Evolutionary conservation across 2,797 vertebrate species (phyloP).

Genomic region (Dendrocincla tyrannina): DNA sequence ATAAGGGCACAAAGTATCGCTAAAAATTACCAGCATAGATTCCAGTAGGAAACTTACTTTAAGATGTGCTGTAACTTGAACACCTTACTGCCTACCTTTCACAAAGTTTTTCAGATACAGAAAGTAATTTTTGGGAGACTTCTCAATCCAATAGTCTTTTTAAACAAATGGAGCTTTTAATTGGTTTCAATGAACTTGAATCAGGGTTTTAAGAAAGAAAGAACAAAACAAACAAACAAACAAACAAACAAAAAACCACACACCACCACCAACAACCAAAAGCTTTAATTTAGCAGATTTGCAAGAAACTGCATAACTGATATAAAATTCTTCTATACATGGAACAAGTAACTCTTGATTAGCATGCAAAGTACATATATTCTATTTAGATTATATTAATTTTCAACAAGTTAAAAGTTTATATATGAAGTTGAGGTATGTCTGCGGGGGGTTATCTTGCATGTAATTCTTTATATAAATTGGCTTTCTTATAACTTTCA

Average conservation of each 20-base stretch:
- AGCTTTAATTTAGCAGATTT: neutral
- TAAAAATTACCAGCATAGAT: neutral
- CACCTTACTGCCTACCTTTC: neutral
- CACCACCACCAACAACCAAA: neutral
- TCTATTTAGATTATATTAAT: neutral
- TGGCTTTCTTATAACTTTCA: neutral
- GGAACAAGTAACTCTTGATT: neutral
- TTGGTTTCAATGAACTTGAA: neutral
- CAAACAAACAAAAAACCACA: no score
- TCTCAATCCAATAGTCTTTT: neutral
- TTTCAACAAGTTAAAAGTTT: neutral
- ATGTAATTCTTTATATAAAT: neutral
- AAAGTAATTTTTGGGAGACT: neutral
- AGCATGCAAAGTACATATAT: neutral
- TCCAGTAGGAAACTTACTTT: neutral
- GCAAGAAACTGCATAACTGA: neutral
- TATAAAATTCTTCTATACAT: neutral
- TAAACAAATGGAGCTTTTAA: neutral
- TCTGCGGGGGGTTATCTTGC: fast-evolving
- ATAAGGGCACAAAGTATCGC: neutral
- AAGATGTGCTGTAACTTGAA: neutral
- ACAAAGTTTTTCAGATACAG: neutral
- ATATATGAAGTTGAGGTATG: neutral
- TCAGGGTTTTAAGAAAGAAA: neutral
- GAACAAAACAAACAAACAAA: neutral